Percentiles rank a stretch among this genome's conserved stretches.
These are phyloP conservation scores for Azorinus chamasolen DNA, from an alignment of 2,888 invertebrate species.

Conservation along the genomic window DNA sequence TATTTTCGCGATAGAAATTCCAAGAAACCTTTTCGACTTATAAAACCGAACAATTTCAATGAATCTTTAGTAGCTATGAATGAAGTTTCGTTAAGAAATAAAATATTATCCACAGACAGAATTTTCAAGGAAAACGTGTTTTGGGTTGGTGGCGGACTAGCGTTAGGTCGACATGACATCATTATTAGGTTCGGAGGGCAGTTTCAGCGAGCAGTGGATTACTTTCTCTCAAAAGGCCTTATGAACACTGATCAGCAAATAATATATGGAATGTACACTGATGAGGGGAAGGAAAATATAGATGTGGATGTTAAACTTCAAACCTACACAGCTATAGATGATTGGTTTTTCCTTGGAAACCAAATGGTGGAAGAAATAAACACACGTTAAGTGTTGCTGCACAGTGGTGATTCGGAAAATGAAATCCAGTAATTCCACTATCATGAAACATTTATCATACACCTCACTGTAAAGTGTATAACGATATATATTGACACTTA, in stretches of 20 bases:
- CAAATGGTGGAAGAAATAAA: conserved; percentile 12
- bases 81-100: conserved; percentile 8
- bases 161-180: conserved; percentile 38
- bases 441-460: too few relatives aligned
- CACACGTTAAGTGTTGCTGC: too few relatives aligned
- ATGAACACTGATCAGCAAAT: conserved; percentile 64
- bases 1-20: conserved; percentile 64
- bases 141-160: conserved; percentile 64
- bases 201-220: conserved; percentile 47
- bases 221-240: conserved; percentile 38
- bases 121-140: conserved; percentile 62
- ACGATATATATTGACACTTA: too few relatives aligned
- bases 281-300: conserved; percentile 27
- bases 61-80: conserved; percentile 40
- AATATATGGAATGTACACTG: conserved; percentile 48
- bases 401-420: too few relatives aligned
- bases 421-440: too few relatives aligned
- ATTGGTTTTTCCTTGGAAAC: conserved; percentile 60
- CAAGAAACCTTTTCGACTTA: conserved; percentile 47
- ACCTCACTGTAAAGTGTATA: too few relatives aligned
- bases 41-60: conserved; percentile 26
- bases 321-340: conserved; percentile 11
- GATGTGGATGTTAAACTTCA: conserved; percentile 57
- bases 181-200: conserved; percentile 41
- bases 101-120: conserved; percentile 10